Evolutionary conservation across 2,888 invertebrate genomes (phyloP).

Genomic region (Crepidodera aurea): DNA sequence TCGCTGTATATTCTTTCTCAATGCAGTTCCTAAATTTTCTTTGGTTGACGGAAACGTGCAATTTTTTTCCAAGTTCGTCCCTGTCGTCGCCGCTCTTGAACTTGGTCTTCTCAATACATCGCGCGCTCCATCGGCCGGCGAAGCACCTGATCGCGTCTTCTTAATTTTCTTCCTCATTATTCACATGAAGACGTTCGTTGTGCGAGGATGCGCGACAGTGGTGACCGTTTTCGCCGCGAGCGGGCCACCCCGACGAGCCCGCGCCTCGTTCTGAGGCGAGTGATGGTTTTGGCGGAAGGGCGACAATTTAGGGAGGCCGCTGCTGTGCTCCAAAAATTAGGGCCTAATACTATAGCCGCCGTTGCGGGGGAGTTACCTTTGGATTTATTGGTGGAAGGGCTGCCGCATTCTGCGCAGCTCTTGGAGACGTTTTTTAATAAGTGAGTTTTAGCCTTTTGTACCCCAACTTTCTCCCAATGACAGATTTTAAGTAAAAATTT

Average conservation of each 20-base stretch:
- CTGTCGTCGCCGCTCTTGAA: slow-evolving; percentile 21
- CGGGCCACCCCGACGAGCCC: slow-evolving; percentile 70
- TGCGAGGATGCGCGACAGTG: slow-evolving; percentile 72
- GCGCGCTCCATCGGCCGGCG: slow-evolving; percentile 12
- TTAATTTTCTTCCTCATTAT: slow-evolving; percentile 36
- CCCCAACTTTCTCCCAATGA: no score
- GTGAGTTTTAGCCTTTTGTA: slow-evolving; percentile 61
- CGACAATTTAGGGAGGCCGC: slow-evolving; percentile 91
- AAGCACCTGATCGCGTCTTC: slow-evolving; percentile 15
- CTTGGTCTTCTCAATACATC: slow-evolving; percentile 18
- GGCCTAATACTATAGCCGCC: slow-evolving; percentile 79
- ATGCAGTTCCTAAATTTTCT: no score
- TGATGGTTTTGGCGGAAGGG: slow-evolving; percentile 86
- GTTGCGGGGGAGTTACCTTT: slow-evolving; percentile 83
- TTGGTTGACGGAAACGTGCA: no score
- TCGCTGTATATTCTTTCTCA: no score
- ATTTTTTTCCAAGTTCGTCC: no score
- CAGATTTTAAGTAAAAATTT: no score
- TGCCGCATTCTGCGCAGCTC: slow-evolving; percentile 87
- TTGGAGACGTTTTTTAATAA: slow-evolving; percentile 83
- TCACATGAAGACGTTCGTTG: slow-evolving; percentile 47
- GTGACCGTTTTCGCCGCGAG: slow-evolving; percentile 75
- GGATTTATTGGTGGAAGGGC: slow-evolving; percentile 85
- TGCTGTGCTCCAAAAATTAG: slow-evolving; percentile 80
- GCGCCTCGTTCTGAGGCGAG: slow-evolving; percentile 71